Percentiles rank a stretch among this genome's conserved stretches.
Conservation (phyloP, 2,888 invertebrate genomes). For the Stegana nigrithorax region DNA sequence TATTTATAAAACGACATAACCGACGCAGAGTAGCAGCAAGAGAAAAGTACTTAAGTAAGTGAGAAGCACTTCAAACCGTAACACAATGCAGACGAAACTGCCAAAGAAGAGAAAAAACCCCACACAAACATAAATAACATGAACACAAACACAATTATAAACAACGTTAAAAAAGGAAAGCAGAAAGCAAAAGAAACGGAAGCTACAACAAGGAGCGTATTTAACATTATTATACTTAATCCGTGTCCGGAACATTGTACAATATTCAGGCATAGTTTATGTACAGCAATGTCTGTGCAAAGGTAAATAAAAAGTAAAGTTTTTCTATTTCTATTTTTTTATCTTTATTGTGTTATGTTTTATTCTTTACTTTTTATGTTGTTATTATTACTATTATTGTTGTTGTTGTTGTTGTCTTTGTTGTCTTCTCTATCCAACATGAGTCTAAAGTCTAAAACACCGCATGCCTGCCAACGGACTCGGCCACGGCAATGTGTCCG, state of each 20-base stretch:
- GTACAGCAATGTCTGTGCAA: neutral
- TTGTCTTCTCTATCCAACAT: no score
- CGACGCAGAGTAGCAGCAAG: neutral
- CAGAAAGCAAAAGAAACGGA: no score
- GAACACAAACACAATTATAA: neutral
- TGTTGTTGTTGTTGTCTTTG: neutral
- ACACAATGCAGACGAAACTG: neutral
- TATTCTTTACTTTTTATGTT: no score
- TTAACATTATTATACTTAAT: conserved; percentile 15
- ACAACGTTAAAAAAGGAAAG: neutral
- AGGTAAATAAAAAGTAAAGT: conserved; percentile 1
- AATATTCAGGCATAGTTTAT: conserved; percentile 5
- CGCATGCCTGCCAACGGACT: neutral
- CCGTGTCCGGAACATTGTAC: conserved; percentile 14
- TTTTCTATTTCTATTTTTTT: neutral
- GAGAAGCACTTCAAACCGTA: neutral
- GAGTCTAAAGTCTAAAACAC: neutral
- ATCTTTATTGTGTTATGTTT: no score
- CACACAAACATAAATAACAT: conserved; percentile 9
- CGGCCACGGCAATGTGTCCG: neutral
- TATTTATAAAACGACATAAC: neutral
- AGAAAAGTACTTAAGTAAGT: neutral
- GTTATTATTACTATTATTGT: no score
- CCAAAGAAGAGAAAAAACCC: neutral
- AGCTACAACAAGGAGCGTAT: no score